These are phyloP conservation scores for Drosophila arawakana DNA, from an alignment of 1,140 invertebrate species.

Conservation along the genomic window DNA sequence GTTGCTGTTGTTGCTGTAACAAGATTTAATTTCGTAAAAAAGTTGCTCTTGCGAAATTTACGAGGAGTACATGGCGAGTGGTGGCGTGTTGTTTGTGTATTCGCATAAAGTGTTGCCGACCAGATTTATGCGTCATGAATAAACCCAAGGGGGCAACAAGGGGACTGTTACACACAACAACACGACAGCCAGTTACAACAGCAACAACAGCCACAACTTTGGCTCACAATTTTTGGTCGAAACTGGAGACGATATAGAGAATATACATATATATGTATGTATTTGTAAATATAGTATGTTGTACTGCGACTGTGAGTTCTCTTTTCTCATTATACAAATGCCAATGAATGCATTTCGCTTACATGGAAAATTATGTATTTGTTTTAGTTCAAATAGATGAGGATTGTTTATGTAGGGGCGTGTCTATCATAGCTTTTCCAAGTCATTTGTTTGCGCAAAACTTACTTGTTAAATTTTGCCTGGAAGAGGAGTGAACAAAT, in stretches of 20 bases:
- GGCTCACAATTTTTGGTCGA: constrained; percentile 23
- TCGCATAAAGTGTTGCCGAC: constrained; percentile 79
- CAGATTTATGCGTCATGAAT: constrained; percentile 82
- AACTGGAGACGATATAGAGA: constrained; percentile 27
- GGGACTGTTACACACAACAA: constrained; percentile 26
- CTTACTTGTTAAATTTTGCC: background rate
- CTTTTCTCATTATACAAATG: constrained; percentile 40
- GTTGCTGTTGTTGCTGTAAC: constrained; percentile 69
- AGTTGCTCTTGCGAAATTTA: constrained; percentile 81
- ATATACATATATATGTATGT: background rate
- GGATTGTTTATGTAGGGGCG: constrained; percentile 14
- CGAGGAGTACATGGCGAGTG: constrained; percentile 80
- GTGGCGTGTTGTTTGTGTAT: constrained; percentile 76
- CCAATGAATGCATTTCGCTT: constrained; percentile 59
- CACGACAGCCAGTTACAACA: constrained; percentile 20
- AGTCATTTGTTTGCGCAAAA: constrained; percentile 4
- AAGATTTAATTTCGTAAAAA: constrained; percentile 84
- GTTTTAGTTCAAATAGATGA: constrained; percentile 28
- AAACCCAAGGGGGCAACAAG: constrained; percentile 63
- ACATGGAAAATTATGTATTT: constrained; percentile 60
- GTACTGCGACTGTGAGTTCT: background rate
- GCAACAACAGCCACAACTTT: constrained; percentile 17
- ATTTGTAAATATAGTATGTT: background rate
- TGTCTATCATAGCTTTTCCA: constrained; percentile 21
- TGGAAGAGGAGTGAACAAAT: background rate